Evolutionary conservation across 2,888 invertebrate genomes (phyloP), one percentile per base, ranked within the genome.

Genomic region (Corbicula japonica): DNA sequence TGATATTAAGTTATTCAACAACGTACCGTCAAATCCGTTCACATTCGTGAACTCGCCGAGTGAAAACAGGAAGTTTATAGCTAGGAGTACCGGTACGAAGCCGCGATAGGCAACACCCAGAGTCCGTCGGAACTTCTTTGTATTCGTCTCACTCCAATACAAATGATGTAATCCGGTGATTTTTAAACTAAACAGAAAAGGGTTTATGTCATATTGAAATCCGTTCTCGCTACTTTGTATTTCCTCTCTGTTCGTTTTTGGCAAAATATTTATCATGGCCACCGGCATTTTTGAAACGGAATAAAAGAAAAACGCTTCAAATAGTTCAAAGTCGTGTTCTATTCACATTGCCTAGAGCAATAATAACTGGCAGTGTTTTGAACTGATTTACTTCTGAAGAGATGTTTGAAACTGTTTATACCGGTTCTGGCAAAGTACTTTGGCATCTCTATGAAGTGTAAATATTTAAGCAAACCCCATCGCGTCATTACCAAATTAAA

Each of bases 1-100:
- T 1, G 86, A 76, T n/a, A 86, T 86, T 1, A 86, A 76, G 50
- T 79, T 78, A 38, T 83, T 84, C 48, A 83, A 78, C 1, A 84
- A 76, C 2, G 56, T 38, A 3, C 80, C 83, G 65, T 86, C 79
- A 66, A 86, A 86, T 38, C 60, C 32, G 15, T 66, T 44, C 1
- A 83, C 70, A 15, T 34, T 58, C 28, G 44, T 28, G 38, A 84
- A 85, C n/a, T 82, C 65, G 23, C 80, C 77, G 2, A 83, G 56
- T 0, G 86, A 80, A 44, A 80, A 75, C 4, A 73, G 66, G 26
- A 84, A 82, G 46, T 86, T 86, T 23, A 70, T 48, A 34, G 73
- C 50, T n/a, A 86, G 62, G 6, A 86, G 30, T 26, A 75, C 44
- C 30, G 77, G 65, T 12, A 86, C 80, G 32, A 76, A 50, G 3